These are phyloP conservation scores for Cassiopea andromeda DNA, from an alignment of 30 jellyfish, hydroid and myxozoan genomes.

Conservation along the genomic window DNA sequence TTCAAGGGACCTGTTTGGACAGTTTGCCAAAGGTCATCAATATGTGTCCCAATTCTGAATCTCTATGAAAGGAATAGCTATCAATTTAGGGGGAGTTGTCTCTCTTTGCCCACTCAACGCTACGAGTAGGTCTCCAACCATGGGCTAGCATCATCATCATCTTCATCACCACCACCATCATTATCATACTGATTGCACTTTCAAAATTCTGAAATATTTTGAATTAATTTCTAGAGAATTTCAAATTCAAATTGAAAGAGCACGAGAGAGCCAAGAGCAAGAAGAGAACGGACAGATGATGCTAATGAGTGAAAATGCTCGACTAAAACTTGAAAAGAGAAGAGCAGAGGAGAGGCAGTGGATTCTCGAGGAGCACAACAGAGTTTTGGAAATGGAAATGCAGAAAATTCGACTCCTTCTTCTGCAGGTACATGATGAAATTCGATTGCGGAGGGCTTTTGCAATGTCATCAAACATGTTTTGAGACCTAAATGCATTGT, in stretches of 20 bases:
- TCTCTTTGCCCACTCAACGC: no score
- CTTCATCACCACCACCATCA: no score
- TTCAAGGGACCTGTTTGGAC: no score
- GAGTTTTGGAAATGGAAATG: slow-evolving; percentile 78
- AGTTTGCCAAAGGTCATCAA: no score
- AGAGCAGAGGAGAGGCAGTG: slow-evolving; percentile 66
- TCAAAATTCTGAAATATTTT: neutral
- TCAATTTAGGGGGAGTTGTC: no score
- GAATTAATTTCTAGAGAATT: slow-evolving; percentile 25
- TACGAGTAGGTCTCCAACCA: no score
- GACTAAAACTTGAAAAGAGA: slow-evolving; percentile 52
- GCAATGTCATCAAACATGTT: neutral
- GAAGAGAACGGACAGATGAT: neutral
- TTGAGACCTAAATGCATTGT: neutral
- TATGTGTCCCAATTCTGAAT: no score
- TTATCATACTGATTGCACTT: neutral
- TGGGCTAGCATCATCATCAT: neutral
- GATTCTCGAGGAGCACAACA: slow-evolving; percentile 81
- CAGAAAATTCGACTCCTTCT: slow-evolving; percentile 72
- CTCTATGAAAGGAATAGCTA: no score
- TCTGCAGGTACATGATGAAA: slow-evolving; percentile 87
- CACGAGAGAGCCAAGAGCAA: slow-evolving; percentile 17
- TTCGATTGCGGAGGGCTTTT: slow-evolving; percentile 34
- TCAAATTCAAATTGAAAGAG: slow-evolving; percentile 26
- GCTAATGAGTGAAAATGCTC: slow-evolving; percentile 32